phyloP scores from a whole-genome alignment of 2,888 invertebrate genomes.

The Pristionchus maxplancki region DNA sequence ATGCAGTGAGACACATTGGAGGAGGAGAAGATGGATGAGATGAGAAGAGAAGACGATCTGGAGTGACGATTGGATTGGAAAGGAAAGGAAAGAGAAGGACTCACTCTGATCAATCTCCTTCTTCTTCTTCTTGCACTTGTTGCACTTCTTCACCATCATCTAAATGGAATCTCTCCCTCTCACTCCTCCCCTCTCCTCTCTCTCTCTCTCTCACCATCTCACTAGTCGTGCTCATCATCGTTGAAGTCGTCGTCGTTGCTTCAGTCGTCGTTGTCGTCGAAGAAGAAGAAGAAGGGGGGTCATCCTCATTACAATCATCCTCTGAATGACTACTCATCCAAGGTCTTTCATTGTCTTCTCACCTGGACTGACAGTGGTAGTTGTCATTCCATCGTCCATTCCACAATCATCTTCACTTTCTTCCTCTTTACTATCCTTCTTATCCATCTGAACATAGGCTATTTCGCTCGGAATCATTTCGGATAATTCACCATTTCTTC shows the following conservation, averaged over 20 bases:
- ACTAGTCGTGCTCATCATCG: background rate
- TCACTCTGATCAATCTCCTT: slow-evolving; percentile 52
- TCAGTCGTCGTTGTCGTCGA: background rate
- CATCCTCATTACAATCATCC: background rate
- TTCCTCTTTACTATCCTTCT: slow-evolving; percentile 27
- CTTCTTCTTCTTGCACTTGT: slow-evolving; percentile 54
- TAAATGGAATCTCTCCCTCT: background rate
- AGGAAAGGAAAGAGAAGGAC: background rate
- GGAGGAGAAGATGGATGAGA: background rate
- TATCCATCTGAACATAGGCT: background rate
- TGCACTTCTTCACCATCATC: slow-evolving; percentile 53
- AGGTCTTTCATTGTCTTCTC: background rate
- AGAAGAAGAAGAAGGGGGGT: background rate
- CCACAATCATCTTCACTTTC: slow-evolving; percentile 14
- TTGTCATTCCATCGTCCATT: background rate
- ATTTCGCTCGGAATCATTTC: background rate
- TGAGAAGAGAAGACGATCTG: background rate
- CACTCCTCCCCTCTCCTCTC: background rate
- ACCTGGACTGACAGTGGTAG: slow-evolving; percentile 6
- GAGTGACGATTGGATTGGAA: background rate
- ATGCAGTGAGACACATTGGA: slow-evolving; percentile 42
- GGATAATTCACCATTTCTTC: background rate
- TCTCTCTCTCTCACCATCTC: background rate
- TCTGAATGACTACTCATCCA: background rate
- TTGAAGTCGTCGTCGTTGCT: background rate